Evolutionary conservation across 2,888 invertebrate genomes (phyloP), one percentile per base, ranked within the genome.

Genomic region (Lapara coniferarum): DNA sequence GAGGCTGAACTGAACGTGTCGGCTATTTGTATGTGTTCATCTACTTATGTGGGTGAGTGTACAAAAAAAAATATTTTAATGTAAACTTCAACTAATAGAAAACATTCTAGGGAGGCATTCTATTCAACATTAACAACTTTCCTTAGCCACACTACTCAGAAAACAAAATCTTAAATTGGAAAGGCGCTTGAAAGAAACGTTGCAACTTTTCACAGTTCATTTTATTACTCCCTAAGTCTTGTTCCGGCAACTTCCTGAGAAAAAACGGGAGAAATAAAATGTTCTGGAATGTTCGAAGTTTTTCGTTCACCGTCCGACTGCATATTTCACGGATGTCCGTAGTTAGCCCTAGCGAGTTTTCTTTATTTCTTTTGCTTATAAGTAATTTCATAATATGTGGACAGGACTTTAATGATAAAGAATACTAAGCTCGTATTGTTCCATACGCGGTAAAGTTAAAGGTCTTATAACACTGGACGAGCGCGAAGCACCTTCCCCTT

Each of bases 121-220:
- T 10, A 16, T 59, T 59, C 10, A 59, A 10, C 30, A 14, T 12
- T 59, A 10, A 59, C 59, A 46, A 10, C 10, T 59, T 59, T 46
- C 59, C 46, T 59, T 59, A 16, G 56, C 12, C 44, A 59, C 59
- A n/a, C 10, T 56, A 56, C 10, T 46, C 46, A 16, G 46, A 44
- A 16, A 46, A n/a, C 37, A 59, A 10, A 44, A 16, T 46, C 12
- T 44, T 46, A 44, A 59, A 59, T 59, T 59, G 59, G 44, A 59
- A 59, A n/a, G 44, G 16, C 25, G 56, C 46, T 59, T 59, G 3
- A 59, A 59, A 59, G 59, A 44, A 59, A 46, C 46, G 16, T 58
- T 59, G 44, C 46, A 59, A 59, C 44, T 46, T 59, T 59, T 19
- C 56, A 56, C 59, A 44, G 16, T 59, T 46, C 58, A 37, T 58